Conservation (phyloP, 2,797 vertebrate genomes). For the Aselliscus stoliczkanus region DNA sequence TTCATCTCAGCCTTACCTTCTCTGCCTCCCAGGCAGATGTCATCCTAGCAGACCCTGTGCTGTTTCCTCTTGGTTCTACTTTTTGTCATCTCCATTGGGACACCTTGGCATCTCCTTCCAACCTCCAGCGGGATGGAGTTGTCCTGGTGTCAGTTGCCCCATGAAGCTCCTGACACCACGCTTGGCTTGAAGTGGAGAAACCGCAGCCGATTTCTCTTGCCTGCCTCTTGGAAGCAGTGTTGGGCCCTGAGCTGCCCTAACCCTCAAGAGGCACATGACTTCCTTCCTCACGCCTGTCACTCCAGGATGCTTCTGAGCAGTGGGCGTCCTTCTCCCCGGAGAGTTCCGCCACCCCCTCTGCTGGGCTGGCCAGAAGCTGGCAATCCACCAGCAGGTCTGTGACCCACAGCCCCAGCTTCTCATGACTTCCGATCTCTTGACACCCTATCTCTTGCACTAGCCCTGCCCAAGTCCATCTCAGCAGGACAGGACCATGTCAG, state of each 20-base stretch:
- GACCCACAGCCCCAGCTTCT: neutral
- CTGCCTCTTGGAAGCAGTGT: neutral
- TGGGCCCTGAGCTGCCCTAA: neutral
- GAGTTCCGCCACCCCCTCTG: neutral
- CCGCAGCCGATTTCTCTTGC: neutral
- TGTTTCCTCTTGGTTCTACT: neutral
- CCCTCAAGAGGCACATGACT: neutral
- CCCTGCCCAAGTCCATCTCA: neutral
- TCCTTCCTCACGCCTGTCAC: neutral
- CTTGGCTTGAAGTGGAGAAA: neutral
- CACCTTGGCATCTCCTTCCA: neutral
- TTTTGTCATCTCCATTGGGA: fast-evolving
- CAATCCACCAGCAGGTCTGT: neutral
- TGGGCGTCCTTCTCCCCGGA: neutral
- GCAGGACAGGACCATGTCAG: neutral
- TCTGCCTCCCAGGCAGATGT: neutral
- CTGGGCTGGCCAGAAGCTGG: neutral
- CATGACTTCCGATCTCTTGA: neutral
- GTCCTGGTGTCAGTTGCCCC: neutral
- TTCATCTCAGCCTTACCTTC: neutral
- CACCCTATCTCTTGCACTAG: neutral
- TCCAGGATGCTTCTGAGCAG: neutral
- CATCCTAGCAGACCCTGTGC: neutral
- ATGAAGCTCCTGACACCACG: neutral
- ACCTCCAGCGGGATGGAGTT: neutral